Base-by-base conservation (phyloP, 1,140 invertebrate species). In the Monochamus saltuarius region DNA sequence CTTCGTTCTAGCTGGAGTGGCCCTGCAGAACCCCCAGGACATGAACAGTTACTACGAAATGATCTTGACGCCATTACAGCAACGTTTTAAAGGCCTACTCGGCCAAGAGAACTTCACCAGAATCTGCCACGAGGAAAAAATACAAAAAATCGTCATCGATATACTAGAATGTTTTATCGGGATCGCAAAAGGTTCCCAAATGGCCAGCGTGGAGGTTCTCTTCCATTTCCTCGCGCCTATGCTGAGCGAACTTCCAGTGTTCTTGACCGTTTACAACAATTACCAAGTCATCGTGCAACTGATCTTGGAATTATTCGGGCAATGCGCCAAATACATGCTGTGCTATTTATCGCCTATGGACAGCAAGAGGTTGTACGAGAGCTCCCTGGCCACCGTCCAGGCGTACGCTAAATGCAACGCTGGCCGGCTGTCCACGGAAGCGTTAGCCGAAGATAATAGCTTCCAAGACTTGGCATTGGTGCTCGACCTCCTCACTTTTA, bases 211-310 rank as follows among this genome's bases (percentile, higher is more conserved):
- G 37, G 75, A 84, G 52, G 75, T 82, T 13, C 74, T 91, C 7
- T 90, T 88, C 73, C 76, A 81, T 58, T 85, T 87, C 71, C 72
- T 89, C 1, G 79, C 81, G 38, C 84, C 84, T 0, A 77, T 90
- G 13, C 69, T 92, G 52, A 77, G 80, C 11, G 85, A 89, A 70
- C 76, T 88, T 64, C 84, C 88, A 1, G 81, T 81, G 34, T 77
- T 93, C 19, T 70, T 93, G 17, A 85, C 82, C 53, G 69, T 89
- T 2, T 94, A 91, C 72, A 89, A 90, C 76, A 92, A 92, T 78
- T 93, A 91, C 77, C 87, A 88, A 47, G 83, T 88, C 56, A 84
- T 95, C 53, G 88, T 94, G 14, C 84, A 91, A 69, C 79, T 91
- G 10, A 85, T 91, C 53, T 76, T 95, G 46, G 88, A 92, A 72